These are phyloP conservation scores for Takifugu flavidus DNA, from an alignment of 2,113 vertebrate genomes.

Conservation along the genomic window DNA sequence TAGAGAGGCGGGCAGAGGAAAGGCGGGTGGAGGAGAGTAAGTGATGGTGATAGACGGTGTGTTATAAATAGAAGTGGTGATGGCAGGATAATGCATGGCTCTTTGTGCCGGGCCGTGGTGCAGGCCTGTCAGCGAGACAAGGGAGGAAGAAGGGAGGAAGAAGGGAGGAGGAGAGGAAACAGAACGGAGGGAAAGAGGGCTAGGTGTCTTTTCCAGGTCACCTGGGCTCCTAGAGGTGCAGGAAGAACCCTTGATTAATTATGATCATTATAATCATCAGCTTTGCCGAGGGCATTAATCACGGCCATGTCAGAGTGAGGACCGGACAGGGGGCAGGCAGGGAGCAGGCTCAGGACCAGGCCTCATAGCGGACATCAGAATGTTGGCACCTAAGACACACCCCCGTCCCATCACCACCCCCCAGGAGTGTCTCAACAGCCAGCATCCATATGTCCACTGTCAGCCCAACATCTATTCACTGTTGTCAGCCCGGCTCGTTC, in stretches of 20 bases:
- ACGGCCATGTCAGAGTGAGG: conserved; percentile 58
- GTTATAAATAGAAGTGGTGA: conserved; percentile 81
- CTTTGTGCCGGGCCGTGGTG: conserved; percentile 71
- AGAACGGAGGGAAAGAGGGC: conserved; percentile 48
- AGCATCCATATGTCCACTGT: conserved; percentile 55
- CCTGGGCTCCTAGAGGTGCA: conserved; percentile 67
- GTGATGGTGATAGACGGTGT: conserved; percentile 82
- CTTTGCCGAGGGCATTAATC: conserved; percentile 70
- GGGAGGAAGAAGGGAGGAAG: conserved; percentile 48
- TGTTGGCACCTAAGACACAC: conserved; percentile 47
- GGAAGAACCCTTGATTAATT: conserved; percentile 78
- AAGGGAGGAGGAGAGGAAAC: conserved; percentile 9
- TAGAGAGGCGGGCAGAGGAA: conserved; percentile 53
- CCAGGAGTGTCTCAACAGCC: conserved; percentile 28
- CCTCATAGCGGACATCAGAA: conserved; percentile 28
- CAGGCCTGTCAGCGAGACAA: conserved; percentile 75
- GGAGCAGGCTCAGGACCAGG: conserved; percentile 22
- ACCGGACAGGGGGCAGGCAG: conserved; percentile 42
- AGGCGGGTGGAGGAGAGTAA: conserved; percentile 71
- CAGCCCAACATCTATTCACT: conserved; percentile 49
- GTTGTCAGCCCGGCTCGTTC: conserved; percentile 40
- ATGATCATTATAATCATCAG: conserved; percentile 78
- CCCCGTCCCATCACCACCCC: conserved; percentile 19
- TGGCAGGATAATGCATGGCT: conserved; percentile 83
- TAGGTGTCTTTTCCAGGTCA: conserved; percentile 77